Conservation (phyloP, 2,113 vertebrate species). For the Gasterosteus aculeatus region DNA sequence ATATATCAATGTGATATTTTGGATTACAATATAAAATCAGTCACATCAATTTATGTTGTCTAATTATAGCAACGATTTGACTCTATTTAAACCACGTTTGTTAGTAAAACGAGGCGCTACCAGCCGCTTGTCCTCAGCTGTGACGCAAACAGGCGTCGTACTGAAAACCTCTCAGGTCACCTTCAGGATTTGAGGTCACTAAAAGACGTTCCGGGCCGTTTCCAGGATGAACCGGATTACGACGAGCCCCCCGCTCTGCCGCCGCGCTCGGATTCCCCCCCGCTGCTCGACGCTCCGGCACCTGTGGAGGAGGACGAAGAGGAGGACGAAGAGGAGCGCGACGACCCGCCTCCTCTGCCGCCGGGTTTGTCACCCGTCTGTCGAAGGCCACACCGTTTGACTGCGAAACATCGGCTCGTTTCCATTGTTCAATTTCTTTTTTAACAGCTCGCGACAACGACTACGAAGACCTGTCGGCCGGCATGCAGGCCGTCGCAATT, state of each 20-base stretch:
- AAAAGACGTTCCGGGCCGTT: not conserved
- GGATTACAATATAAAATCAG: no score
- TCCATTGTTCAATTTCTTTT: not conserved
- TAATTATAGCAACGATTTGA: not conserved
- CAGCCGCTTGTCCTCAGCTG: not conserved
- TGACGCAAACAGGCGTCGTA: not conserved
- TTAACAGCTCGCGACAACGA: constrained; percentile 51
- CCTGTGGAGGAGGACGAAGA: constrained; percentile 37
- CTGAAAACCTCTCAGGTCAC: not conserved
- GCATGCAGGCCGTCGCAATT: constrained; percentile 80
- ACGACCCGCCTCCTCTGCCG: not conserved
- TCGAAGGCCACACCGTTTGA: not conserved
- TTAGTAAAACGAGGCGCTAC: not conserved
- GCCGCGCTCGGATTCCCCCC: constrained; percentile 34
- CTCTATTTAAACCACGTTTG: not conserved
- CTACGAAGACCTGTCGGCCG: constrained; percentile 74
- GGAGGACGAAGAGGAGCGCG: constrained; percentile 84
- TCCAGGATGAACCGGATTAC: constrained; percentile 55
- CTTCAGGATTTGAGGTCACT: not conserved
- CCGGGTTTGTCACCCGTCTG: constrained; percentile 52
- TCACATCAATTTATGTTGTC: no score
- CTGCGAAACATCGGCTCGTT: not conserved
- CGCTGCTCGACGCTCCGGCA: constrained; percentile 8
- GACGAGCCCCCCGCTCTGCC: constrained; percentile 68
- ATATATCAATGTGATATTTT: not conserved